Evolutionary conservation across 2,113 vertebrate species (phyloP), one percentile per base, ranked within the genome.

Genomic region (Hydrochoerus hydrochaeris): DNA sequence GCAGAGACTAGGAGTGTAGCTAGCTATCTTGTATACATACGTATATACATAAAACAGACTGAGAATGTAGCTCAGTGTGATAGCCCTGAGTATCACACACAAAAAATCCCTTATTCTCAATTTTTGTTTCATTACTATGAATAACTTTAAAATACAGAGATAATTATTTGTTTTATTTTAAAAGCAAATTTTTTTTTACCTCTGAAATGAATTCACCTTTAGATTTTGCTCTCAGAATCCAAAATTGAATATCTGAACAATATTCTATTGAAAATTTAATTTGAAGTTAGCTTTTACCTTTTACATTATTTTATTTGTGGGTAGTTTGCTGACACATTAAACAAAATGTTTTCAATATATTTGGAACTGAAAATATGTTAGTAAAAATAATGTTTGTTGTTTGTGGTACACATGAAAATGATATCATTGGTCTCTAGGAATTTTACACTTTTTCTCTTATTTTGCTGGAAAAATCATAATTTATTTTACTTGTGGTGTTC

Each of bases 91-190:
- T 35, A 80, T 32, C 77, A 77, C 26, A 52, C 52, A 4, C 30
- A 80, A 35, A 52, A 20, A 80, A 49, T 49, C 57, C 85, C 95
- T 96, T 95, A 67, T 3, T 94, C 44, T 96, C 71, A 30, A 60
- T 98, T 94, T 96, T 94, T 97, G 65, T 90, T 41, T 98, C 92
- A 96, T 65, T 89, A 86, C 49, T 85, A 93, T 71, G 32, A 84
- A 52, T n/a, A n/a, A n/a, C n/a, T 91, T 92, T 60, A 78, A 95
- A 58, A 71, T 41, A 5, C 32, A 19, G 57, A 94, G 60, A 17
- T 2, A 69, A 7, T 90, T 30, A 57, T 60, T 88, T 80, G 30
- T 82, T 85, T 77, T 91, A 62, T 84, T 96, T 95, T 85, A 67
- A 82, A 92, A 95, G 95, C 16, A 77, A 65, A 81, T 3, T 0